Evolutionary conservation across 2,797 vertebrate genomes (phyloP).

Genomic region (Neosalanx taihuensis): DNA sequence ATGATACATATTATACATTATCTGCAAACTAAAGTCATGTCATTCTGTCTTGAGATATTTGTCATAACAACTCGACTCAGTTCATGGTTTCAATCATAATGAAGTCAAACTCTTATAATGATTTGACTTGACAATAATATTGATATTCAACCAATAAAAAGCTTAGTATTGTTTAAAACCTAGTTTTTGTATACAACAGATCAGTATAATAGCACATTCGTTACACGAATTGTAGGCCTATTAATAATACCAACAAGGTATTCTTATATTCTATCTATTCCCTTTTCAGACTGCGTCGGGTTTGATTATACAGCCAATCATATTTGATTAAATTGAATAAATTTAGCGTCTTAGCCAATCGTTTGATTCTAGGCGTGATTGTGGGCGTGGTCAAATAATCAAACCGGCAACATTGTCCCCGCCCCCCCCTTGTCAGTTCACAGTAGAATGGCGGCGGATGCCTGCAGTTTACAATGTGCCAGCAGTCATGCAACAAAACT

Average conservation of each 20-base stretch:
- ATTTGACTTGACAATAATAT: too few species aligned
- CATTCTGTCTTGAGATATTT: too few species aligned
- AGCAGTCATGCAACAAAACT: constrained; percentile 54
- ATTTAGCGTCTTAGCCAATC: constrained; percentile 53
- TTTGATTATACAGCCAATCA: constrained; percentile 47
- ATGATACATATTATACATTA: too few species aligned
- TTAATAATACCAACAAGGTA: not conserved
- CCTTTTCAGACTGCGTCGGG: not conserved
- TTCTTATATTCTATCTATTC: not conserved
- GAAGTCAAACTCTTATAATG: too few species aligned
- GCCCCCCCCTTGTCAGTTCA: constrained; percentile 23
- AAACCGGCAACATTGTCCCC: constrained; percentile 16
- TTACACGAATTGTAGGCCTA: too few species aligned
- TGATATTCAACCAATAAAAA: too few species aligned
- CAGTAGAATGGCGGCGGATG: constrained; percentile 82
- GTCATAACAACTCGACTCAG: too few species aligned
- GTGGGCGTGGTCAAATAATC: not conserved
- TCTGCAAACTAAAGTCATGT: too few species aligned
- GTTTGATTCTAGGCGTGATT: constrained; percentile 32
- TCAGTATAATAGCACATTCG: too few species aligned
- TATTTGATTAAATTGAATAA: constrained; percentile 7
- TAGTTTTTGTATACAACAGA: too few species aligned
- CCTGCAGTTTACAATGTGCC: constrained; percentile 65
- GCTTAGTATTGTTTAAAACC: too few species aligned
- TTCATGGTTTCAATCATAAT: too few species aligned